Base-by-base conservation (phyloP, 2,113 vertebrate genomes). In the Gallinago undulata region DNA sequence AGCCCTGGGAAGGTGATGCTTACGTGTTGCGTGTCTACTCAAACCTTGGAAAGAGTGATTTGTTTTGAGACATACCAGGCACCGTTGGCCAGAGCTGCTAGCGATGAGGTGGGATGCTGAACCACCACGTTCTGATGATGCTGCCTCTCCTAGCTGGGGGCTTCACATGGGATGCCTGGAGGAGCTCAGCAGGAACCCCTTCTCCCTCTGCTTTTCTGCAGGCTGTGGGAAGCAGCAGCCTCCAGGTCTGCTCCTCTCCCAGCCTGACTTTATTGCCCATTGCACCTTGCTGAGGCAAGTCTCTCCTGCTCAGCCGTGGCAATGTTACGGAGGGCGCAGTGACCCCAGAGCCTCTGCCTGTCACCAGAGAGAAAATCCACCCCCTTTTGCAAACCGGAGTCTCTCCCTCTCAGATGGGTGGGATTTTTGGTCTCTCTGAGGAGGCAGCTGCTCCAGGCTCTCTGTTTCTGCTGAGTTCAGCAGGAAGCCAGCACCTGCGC, bases 291-390 rank as follows among this genome's bases (percentile, higher is more conserved):
- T 68, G 53, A 66, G 67, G 3, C 43, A 33, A 10, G 11, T 13
- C 62, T 41, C 62, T 69, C 48, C 27, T 0, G 0, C 60, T 63
- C 0, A 3, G 19, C 28, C 3, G 0, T 2, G 24, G 67, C 35
- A 24, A 45, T 19, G 7, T 19, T 11, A 27, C 0, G 0, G 19
- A 41, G 9, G 5, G 18, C 50, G 3, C 1, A 0, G 35, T 48
- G 67, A 37, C 13, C 45, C 39, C 9, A 6, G 19, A 70, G 13
- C 3, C 50, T 39, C 75, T 64, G 23, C 23, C 22, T 19, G 24
- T 48, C 43, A 30, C 23, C 12, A 41, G 56, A 9, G 30, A 60
- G 37, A 37, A 94, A 73, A 83, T 47, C 43, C 53, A 90, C 9
- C 3, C 13, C 30, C 6, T 45, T 41, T 37, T 53, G 31, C 45